Conservation (phyloP, 2,888 invertebrate species). For the Acronicta aceris region DNA sequence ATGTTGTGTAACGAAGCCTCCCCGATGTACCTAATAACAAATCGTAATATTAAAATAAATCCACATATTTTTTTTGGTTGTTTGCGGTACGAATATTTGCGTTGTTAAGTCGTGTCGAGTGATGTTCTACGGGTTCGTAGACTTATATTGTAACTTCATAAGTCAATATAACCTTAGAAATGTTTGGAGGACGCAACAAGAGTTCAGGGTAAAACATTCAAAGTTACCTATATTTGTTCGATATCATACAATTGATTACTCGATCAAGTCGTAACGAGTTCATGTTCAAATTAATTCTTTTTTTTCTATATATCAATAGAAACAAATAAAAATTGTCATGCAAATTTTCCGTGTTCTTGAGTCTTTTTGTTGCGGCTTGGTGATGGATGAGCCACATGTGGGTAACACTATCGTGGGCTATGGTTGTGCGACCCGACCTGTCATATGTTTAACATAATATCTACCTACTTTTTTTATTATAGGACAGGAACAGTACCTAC, state of each 20-base stretch:
- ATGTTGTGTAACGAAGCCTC: conserved; percentile 24
- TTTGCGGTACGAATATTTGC: conserved; percentile 1
- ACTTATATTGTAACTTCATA: conserved; percentile 1
- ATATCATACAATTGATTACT: not conserved
- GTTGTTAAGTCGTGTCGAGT: conserved; percentile 12
- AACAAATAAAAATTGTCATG: too few relatives aligned
- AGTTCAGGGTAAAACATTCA: not conserved
- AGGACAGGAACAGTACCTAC: too few relatives aligned
- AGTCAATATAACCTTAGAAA: not conserved
- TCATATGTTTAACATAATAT: too few relatives aligned
- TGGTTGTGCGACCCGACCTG: too few relatives aligned
- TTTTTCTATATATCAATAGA: too few relatives aligned
- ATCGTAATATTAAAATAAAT: conserved; percentile 3
- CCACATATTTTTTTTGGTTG: not conserved
- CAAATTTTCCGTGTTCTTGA: too few relatives aligned
- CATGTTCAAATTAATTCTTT: too few relatives aligned
- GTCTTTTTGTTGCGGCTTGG: too few relatives aligned
- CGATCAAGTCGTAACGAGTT: too few relatives aligned
- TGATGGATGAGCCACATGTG: too few relatives aligned
- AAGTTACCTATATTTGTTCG: not conserved
- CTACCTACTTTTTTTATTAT: too few relatives aligned
- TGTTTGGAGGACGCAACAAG: not conserved
- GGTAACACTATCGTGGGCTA: too few relatives aligned
- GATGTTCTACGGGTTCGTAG: conserved; percentile 40
- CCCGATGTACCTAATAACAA: conserved; percentile 15